Percentiles rank a stretch among this genome's conserved stretches.
These are phyloP conservation scores for Nomada flava DNA, from an alignment of 2,888 invertebrate species.

Conservation along the genomic window DNA sequence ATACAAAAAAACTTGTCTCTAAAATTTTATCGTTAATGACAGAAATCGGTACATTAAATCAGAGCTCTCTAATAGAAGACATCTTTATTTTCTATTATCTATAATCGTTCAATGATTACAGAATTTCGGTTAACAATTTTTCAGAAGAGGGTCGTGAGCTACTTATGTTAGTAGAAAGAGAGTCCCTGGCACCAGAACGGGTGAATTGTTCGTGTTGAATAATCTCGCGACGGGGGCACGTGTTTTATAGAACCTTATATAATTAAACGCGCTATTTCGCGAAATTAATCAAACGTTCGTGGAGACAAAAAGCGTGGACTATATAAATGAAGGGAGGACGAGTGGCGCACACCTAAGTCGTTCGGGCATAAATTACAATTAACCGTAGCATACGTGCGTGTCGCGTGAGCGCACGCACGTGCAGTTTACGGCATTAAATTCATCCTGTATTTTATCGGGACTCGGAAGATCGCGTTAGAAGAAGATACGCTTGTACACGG, in stretches of 20 bases:
- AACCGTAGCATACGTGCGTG: conserved; percentile 66
- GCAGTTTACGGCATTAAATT: conserved; percentile 67
- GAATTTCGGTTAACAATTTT: conserved; percentile 14
- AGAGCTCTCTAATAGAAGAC: too few species aligned
- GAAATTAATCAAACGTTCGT: conserved; percentile 53
- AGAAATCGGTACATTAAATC: too few species aligned
- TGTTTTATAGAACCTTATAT: conserved; percentile 35
- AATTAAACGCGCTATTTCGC: conserved; percentile 54
- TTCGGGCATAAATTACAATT: conserved; percentile 75
- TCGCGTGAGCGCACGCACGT: conserved; percentile 65
- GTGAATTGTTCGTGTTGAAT: conserved; percentile 26
- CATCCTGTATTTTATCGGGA: conserved; percentile 66
- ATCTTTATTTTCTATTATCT: neutral
- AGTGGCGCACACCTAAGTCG: conserved; percentile 56
- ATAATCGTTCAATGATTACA: neutral
- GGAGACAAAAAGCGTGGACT: conserved; percentile 50
- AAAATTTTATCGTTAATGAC: too few species aligned
- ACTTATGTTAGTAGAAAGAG: too few species aligned
- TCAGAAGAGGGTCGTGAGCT: neutral
- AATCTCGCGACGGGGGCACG: conserved; percentile 16
- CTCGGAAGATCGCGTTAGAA: conserved; percentile 27
- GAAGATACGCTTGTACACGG: neutral
- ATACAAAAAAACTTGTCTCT: too few species aligned
- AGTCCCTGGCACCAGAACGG: too few species aligned
- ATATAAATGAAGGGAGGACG: conserved; percentile 56